Evolutionary conservation across 2,113 vertebrate species (phyloP), one percentile per base, ranked within the genome.

Genomic region (Podilymbus podiceps): DNA sequence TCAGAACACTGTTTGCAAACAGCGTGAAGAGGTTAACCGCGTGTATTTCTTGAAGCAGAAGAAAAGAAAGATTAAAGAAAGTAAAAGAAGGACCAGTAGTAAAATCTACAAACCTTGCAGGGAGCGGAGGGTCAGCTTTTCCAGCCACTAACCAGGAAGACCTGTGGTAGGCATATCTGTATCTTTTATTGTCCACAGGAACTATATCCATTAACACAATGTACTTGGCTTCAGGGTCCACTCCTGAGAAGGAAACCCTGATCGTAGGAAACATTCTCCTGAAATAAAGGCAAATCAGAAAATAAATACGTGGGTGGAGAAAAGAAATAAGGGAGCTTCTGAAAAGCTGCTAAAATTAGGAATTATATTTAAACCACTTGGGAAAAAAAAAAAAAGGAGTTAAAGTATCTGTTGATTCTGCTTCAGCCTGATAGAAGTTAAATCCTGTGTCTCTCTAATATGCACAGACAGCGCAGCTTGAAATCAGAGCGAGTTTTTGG

Each of bases 181-280:
- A 99, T 88, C 99, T 98, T 97, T 99, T 99, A 97, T 99, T 99
- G 98, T 99, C 99, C 97, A 99, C 99, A 1, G 99, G 99, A 79
- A 99, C 99, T 35, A 99, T 99, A 97, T 99, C 99, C 99, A 99
- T 99, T 95, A 99, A 96, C 44, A 99, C 99, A 49, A 99, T 99
- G 95, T 99, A 99, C 89, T 99, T 99, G 63, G 99, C 99, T 95
- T 99, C 99, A n/a, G 99, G 98, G 91, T 99, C 99, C 96, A 99
- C 98, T 3, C 99, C 99, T 1, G 99, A 99, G 97, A 99, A 99
- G 8, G 99, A 99, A 94, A 99, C 99, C 8, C 99, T 98, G 97
- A 99, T 99, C 1, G 99, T 99, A 58, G 99, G 99, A 91, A 99
- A 99, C 99, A 99, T 99, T 98, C 99, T 98, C 98, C 99, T 99